Conservation (phyloP, 2,888 invertebrate species). For the Spodoptera littoralis region DNA sequence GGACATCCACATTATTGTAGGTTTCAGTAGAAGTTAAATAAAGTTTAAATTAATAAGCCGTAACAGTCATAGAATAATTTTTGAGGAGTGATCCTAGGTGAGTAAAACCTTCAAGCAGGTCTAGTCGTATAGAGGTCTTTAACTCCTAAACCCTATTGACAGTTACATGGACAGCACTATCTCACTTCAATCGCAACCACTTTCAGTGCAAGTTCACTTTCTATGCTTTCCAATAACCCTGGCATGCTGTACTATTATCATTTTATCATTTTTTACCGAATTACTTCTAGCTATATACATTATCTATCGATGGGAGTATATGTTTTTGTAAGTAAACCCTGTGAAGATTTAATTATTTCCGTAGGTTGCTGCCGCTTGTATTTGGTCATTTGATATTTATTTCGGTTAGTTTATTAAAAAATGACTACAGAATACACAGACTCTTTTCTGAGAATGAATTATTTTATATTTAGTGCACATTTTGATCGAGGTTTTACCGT, state of each 20-base stretch:
- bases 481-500: no score
- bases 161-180: conserved; percentile 25
- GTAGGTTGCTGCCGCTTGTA: conserved; percentile 27
- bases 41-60: no score
- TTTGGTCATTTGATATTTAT: no score
- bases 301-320: conserved; percentile 30
- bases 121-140: conserved; percentile 21
- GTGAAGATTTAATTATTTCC: conserved; percentile 39
- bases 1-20: no score
- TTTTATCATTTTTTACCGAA: conserved; percentile 50
- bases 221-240: conserved; percentile 70
- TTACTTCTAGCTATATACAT: conserved; percentile 16
- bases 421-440: no score
- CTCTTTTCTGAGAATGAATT: no score
- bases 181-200: conserved; percentile 49
- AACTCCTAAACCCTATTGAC: conserved; percentile 25
- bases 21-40: no score
- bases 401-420: no score
- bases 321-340: conserved; percentile 35
- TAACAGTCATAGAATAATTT: no score
- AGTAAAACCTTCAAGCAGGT: not conserved
- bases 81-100: no score
- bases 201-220: conserved; percentile 66
- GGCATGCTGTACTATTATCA: conserved; percentile 67
- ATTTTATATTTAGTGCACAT: no score